These are phyloP conservation scores for Aplodontia rufa DNA, from an alignment of 2,113 vertebrate species.

Conservation along the genomic window DNA sequence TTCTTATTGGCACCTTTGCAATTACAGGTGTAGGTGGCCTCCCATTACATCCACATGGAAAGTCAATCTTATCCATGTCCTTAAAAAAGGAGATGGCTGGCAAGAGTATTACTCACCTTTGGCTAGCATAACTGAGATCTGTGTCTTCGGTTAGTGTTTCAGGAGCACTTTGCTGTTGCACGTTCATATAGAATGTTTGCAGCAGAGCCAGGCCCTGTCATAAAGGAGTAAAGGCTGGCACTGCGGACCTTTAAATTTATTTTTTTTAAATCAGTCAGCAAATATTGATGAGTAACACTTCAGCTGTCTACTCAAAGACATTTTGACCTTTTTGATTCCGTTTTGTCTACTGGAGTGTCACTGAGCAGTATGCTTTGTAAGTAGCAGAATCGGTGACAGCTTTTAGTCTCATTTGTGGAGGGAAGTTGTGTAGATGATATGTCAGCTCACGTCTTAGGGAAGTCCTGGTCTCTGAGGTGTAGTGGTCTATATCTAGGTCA, in stretches of 20 bases:
- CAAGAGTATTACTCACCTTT: background rate
- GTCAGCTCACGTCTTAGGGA: background rate
- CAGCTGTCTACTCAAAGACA: constrained; percentile 48
- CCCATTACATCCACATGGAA: background rate
- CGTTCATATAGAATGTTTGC: background rate
- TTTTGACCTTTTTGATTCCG: constrained; percentile 46
- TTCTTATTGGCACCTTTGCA: constrained; percentile 28
- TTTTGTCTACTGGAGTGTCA: background rate
- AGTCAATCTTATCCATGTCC: background rate
- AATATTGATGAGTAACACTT: constrained; percentile 47
- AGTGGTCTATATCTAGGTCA: background rate
- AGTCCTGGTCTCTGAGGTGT: background rate
- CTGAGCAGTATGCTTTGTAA: background rate
- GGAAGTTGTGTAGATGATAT: background rate
- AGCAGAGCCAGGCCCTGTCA: constrained; percentile 3
- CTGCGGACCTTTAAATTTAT: constrained; percentile 12
- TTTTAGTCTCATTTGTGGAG: background rate
- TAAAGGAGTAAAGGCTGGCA: constrained; percentile 1
- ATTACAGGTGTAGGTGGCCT: background rate
- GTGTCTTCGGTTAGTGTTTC: background rate
- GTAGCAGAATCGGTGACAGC: background rate
- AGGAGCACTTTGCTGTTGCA: background rate
- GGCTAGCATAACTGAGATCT: background rate
- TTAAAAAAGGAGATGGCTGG: background rate
- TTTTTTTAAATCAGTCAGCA: constrained; percentile 21